Evolutionary conservation across 1,140 invertebrate species (phyloP).

Genomic region (Ctenoplectra terminalis): DNA sequence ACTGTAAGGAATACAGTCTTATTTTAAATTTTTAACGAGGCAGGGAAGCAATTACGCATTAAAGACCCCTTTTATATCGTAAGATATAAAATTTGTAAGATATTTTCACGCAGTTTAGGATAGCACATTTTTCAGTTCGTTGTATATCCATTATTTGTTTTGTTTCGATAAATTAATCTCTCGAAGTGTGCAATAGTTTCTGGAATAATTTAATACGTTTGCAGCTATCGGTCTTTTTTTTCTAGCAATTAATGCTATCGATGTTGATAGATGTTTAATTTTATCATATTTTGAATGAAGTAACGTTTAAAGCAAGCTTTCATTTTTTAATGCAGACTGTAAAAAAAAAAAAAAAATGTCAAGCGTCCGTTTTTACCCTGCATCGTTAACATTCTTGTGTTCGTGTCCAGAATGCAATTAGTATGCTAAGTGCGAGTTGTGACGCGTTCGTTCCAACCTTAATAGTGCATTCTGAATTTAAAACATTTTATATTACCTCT

Average conservation of each 20-base stretch:
- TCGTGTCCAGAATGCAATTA: constrained; percentile 16
- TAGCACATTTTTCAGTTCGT: too few species aligned
- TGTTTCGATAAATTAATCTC: too few species aligned
- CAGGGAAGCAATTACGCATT: too few species aligned
- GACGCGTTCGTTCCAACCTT: background rate
- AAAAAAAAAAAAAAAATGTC: background rate
- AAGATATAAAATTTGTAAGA: too few species aligned
- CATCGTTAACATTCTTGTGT: background rate
- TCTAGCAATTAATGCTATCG: background rate
- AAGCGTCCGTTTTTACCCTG: background rate
- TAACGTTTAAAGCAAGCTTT: background rate
- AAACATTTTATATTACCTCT: background rate
- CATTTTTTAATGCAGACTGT: background rate
- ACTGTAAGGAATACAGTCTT: too few species aligned
- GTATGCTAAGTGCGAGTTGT: constrained; percentile 4
- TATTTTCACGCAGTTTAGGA: too few species aligned
- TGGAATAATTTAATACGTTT: too few species aligned
- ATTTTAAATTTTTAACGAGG: too few species aligned
- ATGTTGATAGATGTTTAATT: background rate
- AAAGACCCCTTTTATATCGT: too few species aligned
- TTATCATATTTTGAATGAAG: background rate
- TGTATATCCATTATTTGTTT: too few species aligned
- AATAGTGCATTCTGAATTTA: constrained; percentile 6
- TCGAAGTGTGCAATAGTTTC: too few species aligned
- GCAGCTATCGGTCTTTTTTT: too few species aligned